Evolutionary conservation across 1,140 invertebrate species (phyloP), one percentile per base, ranked within the genome.

Genomic region (Pentalonia nigronervosa): DNA sequence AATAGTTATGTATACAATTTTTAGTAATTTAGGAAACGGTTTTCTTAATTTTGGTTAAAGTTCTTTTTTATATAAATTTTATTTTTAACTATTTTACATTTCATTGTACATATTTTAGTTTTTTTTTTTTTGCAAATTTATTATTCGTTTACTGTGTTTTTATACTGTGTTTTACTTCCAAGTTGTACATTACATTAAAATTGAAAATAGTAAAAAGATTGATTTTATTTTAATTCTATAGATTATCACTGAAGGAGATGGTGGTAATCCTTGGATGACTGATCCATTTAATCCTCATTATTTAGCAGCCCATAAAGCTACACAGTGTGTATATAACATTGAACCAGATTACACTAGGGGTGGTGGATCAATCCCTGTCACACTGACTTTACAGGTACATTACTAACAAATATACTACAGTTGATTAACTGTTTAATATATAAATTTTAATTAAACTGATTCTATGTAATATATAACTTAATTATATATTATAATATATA

Each of bases 361-460:
- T 95, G 99, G 99, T 83, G 99, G 99, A 11, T 98, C 98, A 23
- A 99, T 99, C 95, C 99, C 98, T 17, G 97, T 99, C 86, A 99
- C 99, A 93, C 95, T 99, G 92, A 99, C 98, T 36, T 96, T 97
- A 90, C 96, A 96, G 94, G 96, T 96, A 94, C n/a, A 14, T 92
- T 17, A 25, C 81, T 86, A 34, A 25, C 7, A 84, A 83, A 2
- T 84, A 84, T 84, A 25, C 21, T 41, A 25, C 4, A 23, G 41
- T 83, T 47, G 47, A n/a, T 47, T 47, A 47, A 30, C 25, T 23
- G 2, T 41, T 23, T 84, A 20, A 17, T 17, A 36, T 34, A 81
- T 36, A 0, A 20, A 81, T 81, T 34, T 20, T 21, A 36, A 36
- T 81, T 34, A 36, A 11, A 21, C 17, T 36, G 20, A 81, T 81